Percentiles rank a stretch among this genome's conserved stretches.
Evolutionary conservation across 2,113 vertebrate species (phyloP).

Genomic region (Dicentrarchus labrax): DNA sequence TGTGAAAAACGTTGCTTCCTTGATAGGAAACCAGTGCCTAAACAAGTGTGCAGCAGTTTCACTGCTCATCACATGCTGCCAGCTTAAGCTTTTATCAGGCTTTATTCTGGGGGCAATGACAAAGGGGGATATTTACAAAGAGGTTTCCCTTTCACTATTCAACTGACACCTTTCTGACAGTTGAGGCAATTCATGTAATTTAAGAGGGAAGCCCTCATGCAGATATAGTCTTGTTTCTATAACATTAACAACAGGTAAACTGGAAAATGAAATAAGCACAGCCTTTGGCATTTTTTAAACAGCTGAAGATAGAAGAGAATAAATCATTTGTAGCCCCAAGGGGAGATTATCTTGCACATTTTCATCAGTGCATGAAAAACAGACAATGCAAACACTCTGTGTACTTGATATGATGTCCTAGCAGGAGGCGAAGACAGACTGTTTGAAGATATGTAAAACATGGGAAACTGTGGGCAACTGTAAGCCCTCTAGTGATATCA

Average conservation of each 20-base stretch:
- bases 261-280: neutral
- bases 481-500: conserved; percentile 67
- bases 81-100: conserved; percentile 3
- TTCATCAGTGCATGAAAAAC: conserved; percentile 28
- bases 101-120: neutral
- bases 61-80: neutral
- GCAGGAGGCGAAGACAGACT: conserved; percentile 42
- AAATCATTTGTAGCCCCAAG: conserved; percentile 19
- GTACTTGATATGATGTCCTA: conserved; percentile 15
- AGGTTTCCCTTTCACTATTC: conserved; percentile 7
- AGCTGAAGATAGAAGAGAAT: conserved; percentile 20
- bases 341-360: conserved; percentile 25
- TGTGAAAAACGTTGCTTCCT: neutral
- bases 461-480: conserved; percentile 28
- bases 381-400: conserved; percentile 10
- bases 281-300: conserved; percentile 12
- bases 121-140: neutral
- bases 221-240: neutral
- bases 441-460: conserved; percentile 58
- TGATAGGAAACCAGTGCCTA: neutral
- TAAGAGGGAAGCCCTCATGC: neutral
- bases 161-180: neutral
- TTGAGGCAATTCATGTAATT: neutral
- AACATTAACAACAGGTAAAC: conserved; percentile 30
- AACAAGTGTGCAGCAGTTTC: conserved; percentile 9